Base-by-base conservation (phyloP, 2,797 vertebrate genomes). In the Cynopterus sphinx region DNA sequence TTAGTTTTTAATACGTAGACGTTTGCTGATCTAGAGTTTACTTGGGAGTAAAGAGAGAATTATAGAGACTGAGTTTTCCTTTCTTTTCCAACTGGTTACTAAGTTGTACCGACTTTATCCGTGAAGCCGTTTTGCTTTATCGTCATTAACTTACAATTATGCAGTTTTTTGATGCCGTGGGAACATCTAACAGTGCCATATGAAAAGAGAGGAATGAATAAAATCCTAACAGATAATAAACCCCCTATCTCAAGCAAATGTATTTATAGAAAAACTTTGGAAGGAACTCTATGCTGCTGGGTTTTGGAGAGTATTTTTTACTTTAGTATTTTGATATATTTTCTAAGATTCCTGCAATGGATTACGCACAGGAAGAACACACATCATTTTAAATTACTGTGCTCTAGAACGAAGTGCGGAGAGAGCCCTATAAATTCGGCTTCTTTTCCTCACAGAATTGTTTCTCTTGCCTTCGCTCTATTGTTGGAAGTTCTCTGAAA, bases 311-410 rank as follows among this genome's bases (percentile, higher is more conserved):
- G 0, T 21, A 28, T 39, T 81, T 86, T 78, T 75, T 43, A 36
- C 24, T 78, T 89, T 57, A 79, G 65, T 55, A 43, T 3, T 68
- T 71, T 74, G 43, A 36, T 31, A 5, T 63, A 33, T 46, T 79
- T 92, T 84, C 90, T 93, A 61, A 78, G 88, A 68, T 90, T 77
- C 7, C 74, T 73, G 41, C 9, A 16, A 49, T 53, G 19, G 41
- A 59, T 65, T 70, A 13, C 41, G 43, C 43, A n/a, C 39, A 70
- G 57, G 51, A 88, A 67, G 95, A 86, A 49, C 43, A 15, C 71
- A 11, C 8, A 11, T 96, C 51, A 39, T 53, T 83, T 92, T 85
- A 90, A 93, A 77, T 28, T 28, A 39, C 15, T 28, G 7, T 33
- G 36, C 28, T 74, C 71, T 57, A 49, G 41, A 63, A 33, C 6